Evolutionary conservation across 2,797 vertebrate genomes (phyloP).

Genomic region (Aselliscus stoliczkanus): DNA sequence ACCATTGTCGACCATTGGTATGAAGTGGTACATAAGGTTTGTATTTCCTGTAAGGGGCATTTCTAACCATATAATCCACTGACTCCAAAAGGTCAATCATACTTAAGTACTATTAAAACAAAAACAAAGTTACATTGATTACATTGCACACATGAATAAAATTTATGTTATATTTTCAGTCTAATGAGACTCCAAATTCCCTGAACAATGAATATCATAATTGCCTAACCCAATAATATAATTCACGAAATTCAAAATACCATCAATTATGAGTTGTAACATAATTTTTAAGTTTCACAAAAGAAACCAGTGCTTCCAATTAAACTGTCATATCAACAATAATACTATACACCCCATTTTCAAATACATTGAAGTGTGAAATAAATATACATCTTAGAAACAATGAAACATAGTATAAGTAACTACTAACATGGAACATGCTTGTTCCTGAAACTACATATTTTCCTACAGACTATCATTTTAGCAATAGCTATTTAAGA

Average conservation of each 20-base stretch:
- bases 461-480: not conserved
- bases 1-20: slow-evolving; percentile 86
- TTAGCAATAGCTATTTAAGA: not conserved
- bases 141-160: not conserved
- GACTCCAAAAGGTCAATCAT: slow-evolving; percentile 95
- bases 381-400: not conserved
- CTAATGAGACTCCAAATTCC: not conserved
- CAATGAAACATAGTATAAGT: not conserved
- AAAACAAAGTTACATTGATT: slow-evolving; percentile 47
- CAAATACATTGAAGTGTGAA: not conserved
- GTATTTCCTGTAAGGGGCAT: slow-evolving; percentile 92
- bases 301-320: not conserved
- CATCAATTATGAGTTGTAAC: not conserved
- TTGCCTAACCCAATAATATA: not conserved
- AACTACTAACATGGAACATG: not conserved
- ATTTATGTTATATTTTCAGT: not conserved
- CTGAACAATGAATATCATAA: not conserved
- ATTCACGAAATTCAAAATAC: not conserved
- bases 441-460: not conserved
- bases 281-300: not conserved
- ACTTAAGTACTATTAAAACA: slow-evolving; percentile 88
- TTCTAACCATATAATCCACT: slow-evolving; percentile 94
- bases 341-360: not conserved
- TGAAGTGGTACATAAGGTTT: slow-evolving; percentile 86
- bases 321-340: not conserved